phyloP scores from a whole-genome alignment of 2,797 vertebrate genomes.

The Eulemur rubriventer region DNA sequence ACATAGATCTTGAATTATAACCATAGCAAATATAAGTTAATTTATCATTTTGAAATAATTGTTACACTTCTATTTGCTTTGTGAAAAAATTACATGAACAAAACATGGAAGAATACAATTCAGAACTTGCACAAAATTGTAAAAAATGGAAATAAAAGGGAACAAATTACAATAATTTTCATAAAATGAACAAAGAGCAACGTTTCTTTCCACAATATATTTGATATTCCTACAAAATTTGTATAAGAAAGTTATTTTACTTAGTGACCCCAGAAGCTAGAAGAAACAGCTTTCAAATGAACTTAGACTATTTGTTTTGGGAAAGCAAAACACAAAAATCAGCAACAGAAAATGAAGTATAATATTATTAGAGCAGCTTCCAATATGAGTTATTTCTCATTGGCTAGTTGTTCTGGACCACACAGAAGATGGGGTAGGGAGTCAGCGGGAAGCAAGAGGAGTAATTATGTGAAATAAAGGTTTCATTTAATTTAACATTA shows the following conservation, averaged over 20 bases:
- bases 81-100: neutral
- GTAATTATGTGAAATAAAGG: neutral
- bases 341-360: neutral
- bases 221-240: neutral
- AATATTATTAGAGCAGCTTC: neutral
- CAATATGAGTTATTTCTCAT: neutral
- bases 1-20: neutral
- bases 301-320: neutral
- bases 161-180: neutral
- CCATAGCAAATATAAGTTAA: neutral
- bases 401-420: neutral
- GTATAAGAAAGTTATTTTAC: neutral
- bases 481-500: slow-evolving; percentile 8
- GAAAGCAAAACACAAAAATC: slow-evolving; percentile 3
- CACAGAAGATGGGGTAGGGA: neutral
- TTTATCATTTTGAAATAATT: neutral
- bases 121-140: neutral
- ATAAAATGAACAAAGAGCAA: neutral
- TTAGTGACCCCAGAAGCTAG: neutral
- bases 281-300: neutral
- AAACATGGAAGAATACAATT: neutral
- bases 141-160: neutral
- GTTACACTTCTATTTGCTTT: neutral
- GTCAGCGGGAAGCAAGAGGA: neutral
- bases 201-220: neutral